Base-by-base conservation (phyloP, 2,797 vertebrate genomes). In the Amblyraja radiata region DNA sequence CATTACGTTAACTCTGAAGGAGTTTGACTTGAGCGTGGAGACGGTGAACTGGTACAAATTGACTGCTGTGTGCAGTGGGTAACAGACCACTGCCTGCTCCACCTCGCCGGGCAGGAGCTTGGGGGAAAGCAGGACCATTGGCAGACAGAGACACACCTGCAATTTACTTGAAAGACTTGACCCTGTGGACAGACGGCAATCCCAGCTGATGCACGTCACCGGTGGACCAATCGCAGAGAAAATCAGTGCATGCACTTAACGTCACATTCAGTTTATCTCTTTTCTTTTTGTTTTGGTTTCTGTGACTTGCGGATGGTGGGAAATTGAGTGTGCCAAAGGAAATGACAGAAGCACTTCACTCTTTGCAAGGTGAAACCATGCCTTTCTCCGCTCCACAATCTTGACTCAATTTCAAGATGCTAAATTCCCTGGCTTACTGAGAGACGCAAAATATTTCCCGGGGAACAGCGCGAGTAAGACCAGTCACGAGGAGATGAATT, bases 11-110 rank as follows among this genome's bases (percentile, higher is more conserved):
- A 96, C 97, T 54, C 97, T 99, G n/a, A 98, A 98, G 96, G 98
- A 99, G 96, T 99, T 99, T 96, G 98, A 99, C 96, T 95, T 99
- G 96, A 97, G 97, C 96, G 97, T 97, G 95, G 99, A 99, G 96
- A 99, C 99, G 0, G 97, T 99, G 93, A 98, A 97, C 94, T 99
- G 99, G 99, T 99, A 99, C 96, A 98, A 97, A 88, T 97, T 99
- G 76, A 97, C 97, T 23, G 97, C 97, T 90, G 97, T 97, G 65
- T 97, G 98, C 13, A 98, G 97, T 94, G 97, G 98, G 94, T 98
- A 97, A 94, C 93, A 93, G 91, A 58, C 83, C 28, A 80, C 77
- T 13, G 23, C 77, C 4, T n/a, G 6, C 79, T 14, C 79, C 23
- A 39, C 11, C 71, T n/a, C 0, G 2, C 25, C 73, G 28, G 36